These are phyloP conservation scores for Monopterus albus DNA, from an alignment of 2,113 vertebrate species.

Conservation along the genomic window DNA sequence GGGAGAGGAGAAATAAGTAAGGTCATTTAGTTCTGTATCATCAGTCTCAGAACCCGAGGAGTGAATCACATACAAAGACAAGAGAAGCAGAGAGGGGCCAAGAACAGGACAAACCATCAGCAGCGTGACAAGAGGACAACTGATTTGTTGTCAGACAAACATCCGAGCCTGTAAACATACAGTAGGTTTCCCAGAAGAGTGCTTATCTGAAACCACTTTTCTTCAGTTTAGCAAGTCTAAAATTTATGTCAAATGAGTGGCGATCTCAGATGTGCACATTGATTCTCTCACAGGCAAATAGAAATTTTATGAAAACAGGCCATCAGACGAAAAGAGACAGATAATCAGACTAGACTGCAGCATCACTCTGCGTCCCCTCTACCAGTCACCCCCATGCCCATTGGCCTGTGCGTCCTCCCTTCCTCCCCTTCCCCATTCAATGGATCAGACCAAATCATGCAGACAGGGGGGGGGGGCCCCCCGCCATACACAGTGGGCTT, in stretches of 20 bases:
- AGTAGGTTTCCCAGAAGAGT: constrained; percentile 38
- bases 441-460: constrained; percentile 71
- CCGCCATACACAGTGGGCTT: constrained; percentile 62
- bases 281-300: constrained; percentile 19
- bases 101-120: constrained; percentile 32
- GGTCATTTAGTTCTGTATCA: constrained; percentile 5
- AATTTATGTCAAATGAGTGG: background rate
- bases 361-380: constrained; percentile 9
- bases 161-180: constrained; percentile 3
- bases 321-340: constrained; percentile 1
- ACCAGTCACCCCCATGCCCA: constrained; percentile 62
- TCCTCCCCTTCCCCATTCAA: constrained; percentile 21
- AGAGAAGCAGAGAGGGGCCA: constrained; percentile 8
- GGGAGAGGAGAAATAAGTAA: constrained; percentile 12
- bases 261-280: constrained; percentile 49
- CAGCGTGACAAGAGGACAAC: constrained; percentile 21
- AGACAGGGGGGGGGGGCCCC: constrained; percentile 16
- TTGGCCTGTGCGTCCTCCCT: constrained; percentile 5
- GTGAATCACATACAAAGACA: constrained; percentile 15
- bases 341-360: constrained; percentile 24
- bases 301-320: constrained; percentile 19
- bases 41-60: constrained; percentile 9
- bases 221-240: background rate
- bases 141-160: constrained; percentile 23
- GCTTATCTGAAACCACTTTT: constrained; percentile 33